Evolutionary conservation across 2,888 invertebrate species (phyloP).

Genomic region (Scaptomyza cyrtandrae): DNA sequence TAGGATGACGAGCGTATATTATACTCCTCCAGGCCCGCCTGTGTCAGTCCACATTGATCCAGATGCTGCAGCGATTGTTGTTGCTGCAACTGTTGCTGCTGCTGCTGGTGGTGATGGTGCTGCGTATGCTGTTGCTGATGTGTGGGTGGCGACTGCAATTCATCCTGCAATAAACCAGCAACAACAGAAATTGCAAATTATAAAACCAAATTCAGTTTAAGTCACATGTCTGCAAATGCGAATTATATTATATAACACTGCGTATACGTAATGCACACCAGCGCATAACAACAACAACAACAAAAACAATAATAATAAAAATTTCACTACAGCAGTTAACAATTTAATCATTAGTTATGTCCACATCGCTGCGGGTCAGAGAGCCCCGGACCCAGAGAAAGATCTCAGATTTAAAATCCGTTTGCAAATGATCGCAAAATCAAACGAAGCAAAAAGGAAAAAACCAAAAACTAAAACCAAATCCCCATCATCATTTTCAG

Average conservation of each 20-base stretch:
- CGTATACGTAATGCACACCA: constrained; percentile 55
- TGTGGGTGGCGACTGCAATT: constrained; percentile 68
- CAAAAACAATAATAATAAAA: background rate
- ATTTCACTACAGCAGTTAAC: constrained; percentile 53
- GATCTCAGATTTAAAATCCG: constrained; percentile 30
- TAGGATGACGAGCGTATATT: constrained; percentile 87
- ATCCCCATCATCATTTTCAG: constrained; percentile 37
- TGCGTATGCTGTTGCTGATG: constrained; percentile 42
- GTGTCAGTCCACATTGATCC: constrained; percentile 86
- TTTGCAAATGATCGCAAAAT: constrained; percentile 75
- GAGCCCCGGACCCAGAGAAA: constrained; percentile 6
- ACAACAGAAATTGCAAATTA: constrained; percentile 15
- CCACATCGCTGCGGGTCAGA: constrained; percentile 51
- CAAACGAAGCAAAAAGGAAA: constrained; percentile 18
- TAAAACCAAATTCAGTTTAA: constrained; percentile 27
- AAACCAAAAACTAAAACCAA: constrained; percentile 10
- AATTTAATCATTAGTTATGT: constrained; percentile 75
- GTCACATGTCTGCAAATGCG: background rate
- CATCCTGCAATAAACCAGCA: constrained; percentile 78
- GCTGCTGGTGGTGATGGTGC: constrained; percentile 44
- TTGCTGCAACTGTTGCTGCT: constrained; percentile 19
- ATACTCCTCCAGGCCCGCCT: constrained; percentile 90
- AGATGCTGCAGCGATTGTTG: constrained; percentile 57
- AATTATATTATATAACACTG: constrained; percentile 60
- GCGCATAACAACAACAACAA: constrained; percentile 3